Evolutionary conservation across 2,888 invertebrate genomes (phyloP).

Genomic region (Pterostichus niger): DNA sequence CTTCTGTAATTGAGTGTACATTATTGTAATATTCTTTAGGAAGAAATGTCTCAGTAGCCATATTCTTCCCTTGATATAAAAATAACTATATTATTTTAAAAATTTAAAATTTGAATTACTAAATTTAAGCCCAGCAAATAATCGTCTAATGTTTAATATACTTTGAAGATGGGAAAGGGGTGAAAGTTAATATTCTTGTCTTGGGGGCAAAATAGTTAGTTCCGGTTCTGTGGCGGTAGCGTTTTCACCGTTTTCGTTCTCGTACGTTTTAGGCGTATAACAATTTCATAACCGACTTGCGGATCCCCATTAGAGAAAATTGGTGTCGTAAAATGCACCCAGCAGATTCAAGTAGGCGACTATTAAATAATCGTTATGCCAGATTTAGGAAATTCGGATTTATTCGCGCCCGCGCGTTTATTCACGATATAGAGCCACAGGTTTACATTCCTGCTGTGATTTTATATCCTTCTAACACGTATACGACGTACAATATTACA

Average conservation of each 20-base stretch:
- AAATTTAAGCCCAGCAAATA: too few relatives aligned
- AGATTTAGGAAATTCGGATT: slow-evolving; percentile 54
- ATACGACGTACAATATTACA: neutral
- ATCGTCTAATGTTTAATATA: too few relatives aligned
- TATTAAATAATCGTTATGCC: slow-evolving; percentile 54
- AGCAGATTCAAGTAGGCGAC: slow-evolving; percentile 47
- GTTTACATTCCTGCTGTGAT: slow-evolving; percentile 8
- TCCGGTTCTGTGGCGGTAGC: neutral
- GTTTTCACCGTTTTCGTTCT: slow-evolving; percentile 4
- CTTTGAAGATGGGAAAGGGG: too few relatives aligned
- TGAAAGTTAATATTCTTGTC: too few relatives aligned
- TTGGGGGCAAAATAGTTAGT: too few relatives aligned
- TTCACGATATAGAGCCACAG: slow-evolving; percentile 25
- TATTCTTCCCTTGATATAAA: too few relatives aligned
- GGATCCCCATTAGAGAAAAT: slow-evolving; percentile 45
- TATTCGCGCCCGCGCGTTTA: slow-evolving; percentile 14
- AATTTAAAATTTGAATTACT: too few relatives aligned
- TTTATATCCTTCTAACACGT: slow-evolving; percentile 18
- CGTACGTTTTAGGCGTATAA: slow-evolving; percentile 43
- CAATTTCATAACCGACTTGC: slow-evolving; percentile 51
- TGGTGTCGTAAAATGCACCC: slow-evolving; percentile 52
- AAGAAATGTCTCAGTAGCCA: too few relatives aligned
- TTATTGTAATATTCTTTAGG: too few relatives aligned
- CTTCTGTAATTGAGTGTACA: too few relatives aligned
- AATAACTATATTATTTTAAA: too few relatives aligned